Evolutionary conservation across 2,113 vertebrate genomes (phyloP).

Genomic region (Scomber japonicus): DNA sequence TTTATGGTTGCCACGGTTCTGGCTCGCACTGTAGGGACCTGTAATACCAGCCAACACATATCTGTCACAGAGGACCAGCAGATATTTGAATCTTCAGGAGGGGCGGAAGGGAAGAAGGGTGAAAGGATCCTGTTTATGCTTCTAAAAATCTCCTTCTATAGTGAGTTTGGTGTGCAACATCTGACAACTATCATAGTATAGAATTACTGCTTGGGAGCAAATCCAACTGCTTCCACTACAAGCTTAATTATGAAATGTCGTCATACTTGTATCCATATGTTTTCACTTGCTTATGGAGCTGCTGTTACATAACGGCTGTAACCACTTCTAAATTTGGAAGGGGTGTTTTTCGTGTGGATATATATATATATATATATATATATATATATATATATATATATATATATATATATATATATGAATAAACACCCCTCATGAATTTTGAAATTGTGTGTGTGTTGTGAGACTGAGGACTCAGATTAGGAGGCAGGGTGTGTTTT

Average conservation of each 20-base stretch:
- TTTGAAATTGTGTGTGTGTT: slow-evolving; percentile 9
- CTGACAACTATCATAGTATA: background rate
- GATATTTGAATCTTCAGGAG: background rate
- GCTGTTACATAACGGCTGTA: slow-evolving; percentile 56
- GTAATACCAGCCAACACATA: slow-evolving; percentile 20
- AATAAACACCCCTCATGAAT: too few species aligned
- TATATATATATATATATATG: too few species aligned
- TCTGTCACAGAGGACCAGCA: slow-evolving; percentile 6
- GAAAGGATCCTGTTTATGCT: too few species aligned
- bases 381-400: too few species aligned
- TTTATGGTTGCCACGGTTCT: slow-evolving; percentile 54
- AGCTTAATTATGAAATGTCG: slow-evolving; percentile 26
- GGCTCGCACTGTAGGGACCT: slow-evolving; percentile 73
- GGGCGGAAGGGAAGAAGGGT: background rate
- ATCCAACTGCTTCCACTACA: background rate
- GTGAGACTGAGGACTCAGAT: background rate
- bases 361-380: too few species aligned
- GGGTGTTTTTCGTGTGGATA: background rate
- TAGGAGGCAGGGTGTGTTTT: slow-evolving; percentile 9
- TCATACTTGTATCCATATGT: slow-evolving; percentile 41
- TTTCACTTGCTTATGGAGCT: slow-evolving; percentile 53
- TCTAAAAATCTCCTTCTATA: background rate
- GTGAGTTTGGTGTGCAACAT: slow-evolving; percentile 5
- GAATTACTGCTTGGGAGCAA: background rate
- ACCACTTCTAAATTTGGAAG: slow-evolving; percentile 18